Base-by-base conservation (phyloP, 2,888 invertebrate species). In the Bombylius major region DNA sequence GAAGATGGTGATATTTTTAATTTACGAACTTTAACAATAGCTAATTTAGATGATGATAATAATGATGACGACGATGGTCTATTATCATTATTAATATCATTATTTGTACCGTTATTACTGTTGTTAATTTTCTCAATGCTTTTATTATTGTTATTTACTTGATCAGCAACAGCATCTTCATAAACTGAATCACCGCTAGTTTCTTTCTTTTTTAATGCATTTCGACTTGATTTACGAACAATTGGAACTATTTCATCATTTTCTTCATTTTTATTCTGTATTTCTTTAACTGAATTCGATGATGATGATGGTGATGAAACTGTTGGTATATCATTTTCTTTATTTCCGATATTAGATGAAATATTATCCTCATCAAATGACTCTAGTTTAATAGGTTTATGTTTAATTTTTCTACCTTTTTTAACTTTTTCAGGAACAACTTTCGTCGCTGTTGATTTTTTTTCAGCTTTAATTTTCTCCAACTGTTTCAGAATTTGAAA, bases 91-190 rank as follows among this genome's bases (percentile, higher is more conserved):
- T 50, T 44, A 23, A 9, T 14, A 12, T 23, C 58, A 14, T 58
- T 39, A 33, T 58, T 55, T 6, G 58, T 61, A 9, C 63, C 58
- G 4, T 65, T 65, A 48, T 65, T 65, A 48, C 62, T 64, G 47
- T 65, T 67, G 11, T 23, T 42, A 44, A 47, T 48, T 31, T 33
- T 23, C 23, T 23, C 45, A 14, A 14, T 45, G 23, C 23, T 23
- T 14, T 4, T 5, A 11, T 39, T 12, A 34, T 45, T 13, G 46
- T 51, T 55, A n/a, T 51, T 36, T 23, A 12, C 34, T 54, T 50
- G 47, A 14, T 58, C 58, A 4, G 58, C 64, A 14, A 73, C 59
- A 1, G 77, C 77, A 65, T 77, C 77, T 62, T 76, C 76, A 58
- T 76, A 77, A 9, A 74, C 66, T 5, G 76, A 75, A 1, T 62